A percentile compares a stretch with the other conserved stretches of the same genome.
Evolutionary conservation across 2,888 invertebrate species (phyloP).

Genomic region (Eupelmus urozonus): DNA sequence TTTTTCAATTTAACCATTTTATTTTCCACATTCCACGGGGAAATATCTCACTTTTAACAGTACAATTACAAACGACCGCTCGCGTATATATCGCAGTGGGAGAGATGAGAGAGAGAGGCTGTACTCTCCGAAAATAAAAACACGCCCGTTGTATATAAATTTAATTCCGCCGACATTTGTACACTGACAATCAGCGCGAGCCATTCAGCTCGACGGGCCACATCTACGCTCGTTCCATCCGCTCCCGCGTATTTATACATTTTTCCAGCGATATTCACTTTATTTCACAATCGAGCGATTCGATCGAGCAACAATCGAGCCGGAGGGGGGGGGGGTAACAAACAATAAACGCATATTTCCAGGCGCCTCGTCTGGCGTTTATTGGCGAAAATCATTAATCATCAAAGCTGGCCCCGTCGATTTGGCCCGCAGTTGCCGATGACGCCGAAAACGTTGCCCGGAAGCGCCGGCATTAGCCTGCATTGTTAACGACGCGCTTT

Average conservation of each 20-base stretch:
- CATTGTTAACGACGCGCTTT: slow-evolving; percentile 65
- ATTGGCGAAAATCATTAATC: slow-evolving; percentile 56
- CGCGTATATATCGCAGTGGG: too few species aligned
- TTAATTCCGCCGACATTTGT: not conserved
- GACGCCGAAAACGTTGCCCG: slow-evolving; percentile 33
- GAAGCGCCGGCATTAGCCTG: slow-evolving; percentile 59
- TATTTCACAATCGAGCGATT: slow-evolving; percentile 46
- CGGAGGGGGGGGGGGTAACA: too few species aligned
- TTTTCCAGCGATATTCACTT: slow-evolving; percentile 9
- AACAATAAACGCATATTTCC: slow-evolving; percentile 27
- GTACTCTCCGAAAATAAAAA: too few species aligned
- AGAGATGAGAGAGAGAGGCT: too few species aligned
- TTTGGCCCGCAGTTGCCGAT: slow-evolving; percentile 36
- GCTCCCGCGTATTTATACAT: not conserved
- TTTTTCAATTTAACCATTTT: not conserved
- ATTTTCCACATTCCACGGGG: too few species aligned
- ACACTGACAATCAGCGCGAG: slow-evolving; percentile 24
- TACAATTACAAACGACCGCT: too few species aligned
- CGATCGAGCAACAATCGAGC: slow-evolving; percentile 23
- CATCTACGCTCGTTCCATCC: slow-evolving; percentile 9
- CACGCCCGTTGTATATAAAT: too few species aligned
- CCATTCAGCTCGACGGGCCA: too few species aligned
- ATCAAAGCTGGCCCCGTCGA: slow-evolving; percentile 45
- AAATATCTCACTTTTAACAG: too few species aligned
- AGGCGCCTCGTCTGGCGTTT: slow-evolving; percentile 34